Evolutionary conservation across 2,113 vertebrate species (phyloP).

Genomic region (Pseudonaja textilis): DNA sequence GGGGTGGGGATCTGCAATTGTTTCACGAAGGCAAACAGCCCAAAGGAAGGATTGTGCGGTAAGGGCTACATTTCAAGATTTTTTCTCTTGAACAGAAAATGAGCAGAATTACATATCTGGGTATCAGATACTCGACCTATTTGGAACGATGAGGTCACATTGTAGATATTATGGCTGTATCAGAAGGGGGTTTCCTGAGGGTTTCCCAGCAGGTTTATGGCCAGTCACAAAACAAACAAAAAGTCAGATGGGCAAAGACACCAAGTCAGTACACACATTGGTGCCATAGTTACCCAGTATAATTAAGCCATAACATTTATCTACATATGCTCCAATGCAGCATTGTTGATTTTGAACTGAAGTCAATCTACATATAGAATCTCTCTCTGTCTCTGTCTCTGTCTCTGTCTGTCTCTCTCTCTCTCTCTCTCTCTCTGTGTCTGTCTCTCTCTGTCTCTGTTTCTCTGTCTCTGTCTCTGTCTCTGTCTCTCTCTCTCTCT

Average conservation of each 20-base stretch:
- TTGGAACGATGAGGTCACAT: neutral
- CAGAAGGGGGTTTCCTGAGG: neutral
- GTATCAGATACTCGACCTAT: neutral
- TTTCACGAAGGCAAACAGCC: conserved; percentile 5
- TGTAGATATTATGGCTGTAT: neutral
- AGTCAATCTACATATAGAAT: neutral
- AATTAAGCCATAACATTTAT: neutral
- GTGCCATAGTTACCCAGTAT: neutral
- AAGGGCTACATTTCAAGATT: conserved; percentile 5
- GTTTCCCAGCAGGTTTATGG: neutral
- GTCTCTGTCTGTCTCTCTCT: too few relatives aligned
- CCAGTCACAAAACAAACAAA: neutral
- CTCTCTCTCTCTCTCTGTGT: too few relatives aligned
- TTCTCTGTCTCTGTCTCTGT: too few relatives aligned
- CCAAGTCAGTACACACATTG: neutral
- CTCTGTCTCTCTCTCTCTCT: too few relatives aligned
- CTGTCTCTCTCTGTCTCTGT: too few relatives aligned
- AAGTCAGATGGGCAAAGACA: neutral
- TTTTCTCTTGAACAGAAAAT: conserved; percentile 15
- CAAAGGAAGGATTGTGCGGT: neutral
- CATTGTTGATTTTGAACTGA: neutral
- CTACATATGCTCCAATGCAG: neutral
- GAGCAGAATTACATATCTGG: neutral
- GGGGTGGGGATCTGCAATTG: neutral
- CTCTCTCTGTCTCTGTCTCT: neutral